Evolutionary conservation across 2,113 vertebrate species (phyloP), one percentile per base, ranked within the genome.

Genomic region (Parus major): DNA sequence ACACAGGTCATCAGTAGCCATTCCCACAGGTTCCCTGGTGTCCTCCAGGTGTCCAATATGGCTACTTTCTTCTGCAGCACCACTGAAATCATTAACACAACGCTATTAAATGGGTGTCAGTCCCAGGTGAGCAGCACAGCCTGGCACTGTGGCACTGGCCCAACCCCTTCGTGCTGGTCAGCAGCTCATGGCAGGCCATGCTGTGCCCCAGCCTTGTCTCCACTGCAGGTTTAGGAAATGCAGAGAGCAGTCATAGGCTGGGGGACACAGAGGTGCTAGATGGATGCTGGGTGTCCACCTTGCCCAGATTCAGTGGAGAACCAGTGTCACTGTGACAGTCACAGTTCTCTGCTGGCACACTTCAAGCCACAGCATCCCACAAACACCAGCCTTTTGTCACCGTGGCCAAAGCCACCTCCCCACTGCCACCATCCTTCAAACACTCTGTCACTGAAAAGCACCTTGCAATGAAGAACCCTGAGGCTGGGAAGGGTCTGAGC

Each of bases 111-210:
- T 11, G 33, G 33, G 18, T 33, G 15, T 46, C 44, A 36, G 41
- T 24, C 52, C n/a, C 20, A 35, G n/a, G 11, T 9, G 10, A 75
- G 75, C 52, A 71, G 53, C 66, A 64, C 11, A 28, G 10, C 65
- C 33, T 1, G 0, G 66, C 31, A 23, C 27, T 5, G 8, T 31
- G 55, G 31, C 41, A 35, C 35, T n/a, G 28, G 29, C 35, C 56
- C 11, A 10, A 7, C 12, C 36, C 36, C 31, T 82, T 0, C 0
- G 0, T 27, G 24, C 73, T 49, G 28, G 16, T 31, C 27, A 6
- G 39, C 2, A 2, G 59, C 47, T 44, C 31, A 4, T 7, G 35
- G 36, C 24, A 23, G 25, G 47, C 28, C 31, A 12, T 0, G 71
- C 44, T 88, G 25, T 69, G 70, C 56, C 36, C 19, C 35, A 52